Base-by-base conservation (phyloP, 2,888 invertebrate species). In the Eretmocerus hayati region DNA sequence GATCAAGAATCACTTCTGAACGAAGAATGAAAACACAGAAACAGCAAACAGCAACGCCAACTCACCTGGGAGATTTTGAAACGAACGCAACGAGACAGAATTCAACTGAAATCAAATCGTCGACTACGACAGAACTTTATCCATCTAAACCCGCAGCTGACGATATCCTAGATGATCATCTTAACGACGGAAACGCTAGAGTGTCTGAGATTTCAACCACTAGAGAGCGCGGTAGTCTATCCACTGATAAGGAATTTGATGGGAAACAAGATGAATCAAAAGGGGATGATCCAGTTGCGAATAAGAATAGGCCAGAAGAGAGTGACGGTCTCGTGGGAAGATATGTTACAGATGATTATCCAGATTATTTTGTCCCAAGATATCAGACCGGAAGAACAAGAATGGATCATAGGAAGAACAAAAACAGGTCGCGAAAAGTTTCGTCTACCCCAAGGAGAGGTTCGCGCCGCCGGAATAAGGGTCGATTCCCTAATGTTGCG, bases 391-490 rank as follows among this genome's bases (percentile, higher is more conserved):
- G 16, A 13, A 36, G 41, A 39, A 16, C 19, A n/a, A 15, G 15
- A 18, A 15, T n/a, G 15, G 35, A 9, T 8, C 42, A 40, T 40
- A 18, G 15, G 21, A 42, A 31, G 35, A 48, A 48, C n/a, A 45
- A 9, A 40, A 53, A 50, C 16, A 35, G 42, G 41, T 42, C 48
- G n/a, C 8, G 41, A 54, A 26, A 26, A 36, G 51, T 5, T 11
- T 15, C 18, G 36, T 46, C 9, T 4, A 23, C 23, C 22, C 23
- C 39, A 4, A 26, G 18, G 20, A 32, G 38, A 47, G 35, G 45
- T 21, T 53, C 55, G 21, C 40, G 36, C 39, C 41, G 47, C 13
- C 47, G 33, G 11, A 42, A 52, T 16, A 57, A 55, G 20, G 52
- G 53, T 30, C 11, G 41, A 21, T n/a, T n/a, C n/a, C n/a, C n/a